Evolutionary conservation across 2,888 invertebrate genomes (phyloP), one percentile per base, ranked within the genome.

Genomic region (Diaperis boleti): DNA sequence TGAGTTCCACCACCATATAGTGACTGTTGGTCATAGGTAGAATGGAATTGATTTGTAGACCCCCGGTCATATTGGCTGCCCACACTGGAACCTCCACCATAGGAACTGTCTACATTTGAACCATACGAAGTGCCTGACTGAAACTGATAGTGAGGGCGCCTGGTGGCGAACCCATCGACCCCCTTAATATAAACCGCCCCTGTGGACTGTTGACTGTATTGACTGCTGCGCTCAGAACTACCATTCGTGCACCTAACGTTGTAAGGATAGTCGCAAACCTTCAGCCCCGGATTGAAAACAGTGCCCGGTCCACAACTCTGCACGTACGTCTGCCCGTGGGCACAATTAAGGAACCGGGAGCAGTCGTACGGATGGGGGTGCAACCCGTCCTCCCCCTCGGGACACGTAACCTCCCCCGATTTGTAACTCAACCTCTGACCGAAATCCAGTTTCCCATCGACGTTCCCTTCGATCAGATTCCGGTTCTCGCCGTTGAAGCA

Each of bases 281-380:
- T 79, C 35, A 82, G 70, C 1, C 70, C 63, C 0, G 86, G 82
- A 75, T 86, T 88, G 67, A 88, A 90, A 0, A 87, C 83, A 0
- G 89, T 89, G 11, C 88, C 88, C 1, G 86, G 85, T 1, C 84
- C 87, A 75, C 90, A 90, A 44, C 82, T 81, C 79, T 86, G 86
- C 1, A 87, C 74, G 63, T 83, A 83, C 0, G 86, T 84, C 22
- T 78, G 79, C 0, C 89, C 89, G 67, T 86, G 82, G 6, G 82
- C 86, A 72, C 90, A 90, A 70, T 87, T 87, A 11, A 89, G 72
- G 74, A 86, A 90, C 72, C 88, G 88, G 0, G 82, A 81, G 69
- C 90, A 90, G 60, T 87, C 85, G 0, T 76, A 78, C 0, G 88
- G 87, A 79, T 89, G 87, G 0, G 85, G 83, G 20, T 84, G 76